These are phyloP conservation scores for Eulemur mongoz DNA, from an alignment of 2,797 vertebrate genomes.

Conservation along the genomic window DNA sequence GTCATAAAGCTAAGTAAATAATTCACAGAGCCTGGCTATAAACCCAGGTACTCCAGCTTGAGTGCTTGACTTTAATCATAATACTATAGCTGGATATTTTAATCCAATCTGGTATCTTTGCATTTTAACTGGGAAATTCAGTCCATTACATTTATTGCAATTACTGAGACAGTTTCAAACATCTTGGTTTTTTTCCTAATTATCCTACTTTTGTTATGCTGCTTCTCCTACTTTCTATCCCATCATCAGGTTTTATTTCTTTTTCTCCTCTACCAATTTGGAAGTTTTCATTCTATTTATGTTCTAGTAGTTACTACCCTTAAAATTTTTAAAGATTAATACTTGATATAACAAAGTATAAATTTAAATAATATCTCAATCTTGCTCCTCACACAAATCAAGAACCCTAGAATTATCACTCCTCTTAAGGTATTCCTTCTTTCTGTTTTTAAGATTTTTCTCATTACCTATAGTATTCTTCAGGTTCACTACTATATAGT, in stretches of 20 bases:
- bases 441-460: neutral
- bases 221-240: neutral
- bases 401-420: neutral
- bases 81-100: neutral
- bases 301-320: neutral
- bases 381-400: neutral
- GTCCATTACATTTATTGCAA: neutral
- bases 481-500: neutral
- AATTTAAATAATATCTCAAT: neutral
- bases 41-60: neutral
- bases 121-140: no score
- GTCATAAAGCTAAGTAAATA: neutral
- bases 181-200: neutral
- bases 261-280: neutral
- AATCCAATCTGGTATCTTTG: neutral
- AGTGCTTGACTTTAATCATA: neutral
- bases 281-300: neutral
- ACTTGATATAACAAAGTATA: neutral
- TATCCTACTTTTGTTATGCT: neutral
- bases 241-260: neutral
- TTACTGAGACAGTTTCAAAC: neutral
- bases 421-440: neutral
- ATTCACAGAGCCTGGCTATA: neutral
- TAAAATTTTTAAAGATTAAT: neutral
- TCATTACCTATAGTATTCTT: neutral